Percentiles rank a stretch among this genome's conserved stretches.
Evolutionary conservation across 2,797 vertebrate species (phyloP).

Genomic region (Sebastes itinus): DNA sequence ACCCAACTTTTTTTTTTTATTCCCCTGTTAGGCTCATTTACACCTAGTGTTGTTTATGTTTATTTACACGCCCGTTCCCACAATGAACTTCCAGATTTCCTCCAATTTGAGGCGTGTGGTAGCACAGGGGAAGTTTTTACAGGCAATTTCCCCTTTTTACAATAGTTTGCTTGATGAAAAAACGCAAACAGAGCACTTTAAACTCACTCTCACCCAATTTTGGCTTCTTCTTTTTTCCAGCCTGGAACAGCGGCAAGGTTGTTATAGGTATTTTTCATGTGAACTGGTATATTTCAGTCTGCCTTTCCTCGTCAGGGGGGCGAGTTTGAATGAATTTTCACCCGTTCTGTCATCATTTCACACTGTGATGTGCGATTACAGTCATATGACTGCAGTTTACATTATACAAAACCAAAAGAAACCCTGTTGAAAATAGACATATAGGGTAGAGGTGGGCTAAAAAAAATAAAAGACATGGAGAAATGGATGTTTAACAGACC

Average conservation of each 20-base stretch:
- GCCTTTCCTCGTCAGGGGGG: background rate
- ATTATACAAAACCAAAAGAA: background rate
- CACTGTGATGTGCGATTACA: conserved; percentile 3
- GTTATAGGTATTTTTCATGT: conserved; percentile 2
- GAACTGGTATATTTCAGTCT: conserved; percentile 20
- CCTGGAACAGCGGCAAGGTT: conserved; percentile 13
- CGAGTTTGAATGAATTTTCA: conserved; percentile 9
- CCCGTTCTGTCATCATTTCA: conserved; percentile 8
- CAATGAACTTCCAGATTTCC: conserved; percentile 49
- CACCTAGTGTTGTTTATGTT: conserved; percentile 70
- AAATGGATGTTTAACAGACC: conserved; percentile 47
- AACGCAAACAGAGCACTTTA: conserved; percentile 36
- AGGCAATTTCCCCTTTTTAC: conserved; percentile 63
- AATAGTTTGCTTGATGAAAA: conserved; percentile 46
- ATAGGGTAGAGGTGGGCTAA: background rate
- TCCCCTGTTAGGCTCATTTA: conserved; percentile 58
- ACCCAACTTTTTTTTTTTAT: background rate
- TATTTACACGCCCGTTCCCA: conserved; percentile 52
- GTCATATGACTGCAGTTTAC: conserved; percentile 24
- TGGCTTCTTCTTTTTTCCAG: conserved; percentile 1
- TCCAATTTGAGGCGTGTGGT: conserved; percentile 17
- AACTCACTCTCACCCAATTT: conserved; percentile 27
- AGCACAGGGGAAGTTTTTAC: conserved; percentile 54
- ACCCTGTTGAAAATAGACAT: background rate
- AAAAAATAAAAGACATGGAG: background rate